Percentiles rank a stretch among this genome's conserved stretches.
Conservation (phyloP, 2,113 vertebrate genomes). For the Indicator maculatus region DNA sequence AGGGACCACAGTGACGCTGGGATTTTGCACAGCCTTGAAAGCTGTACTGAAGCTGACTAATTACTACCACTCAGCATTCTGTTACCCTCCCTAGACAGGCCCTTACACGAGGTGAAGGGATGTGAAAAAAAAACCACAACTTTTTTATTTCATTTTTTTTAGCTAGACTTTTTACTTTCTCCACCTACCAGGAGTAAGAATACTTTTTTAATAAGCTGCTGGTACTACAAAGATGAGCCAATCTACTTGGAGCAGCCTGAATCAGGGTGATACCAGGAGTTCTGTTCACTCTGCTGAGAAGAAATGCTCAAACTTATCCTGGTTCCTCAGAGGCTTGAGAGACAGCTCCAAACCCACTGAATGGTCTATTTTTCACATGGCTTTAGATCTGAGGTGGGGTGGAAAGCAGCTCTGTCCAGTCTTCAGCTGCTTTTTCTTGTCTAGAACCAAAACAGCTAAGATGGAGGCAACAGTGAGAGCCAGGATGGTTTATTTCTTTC, state of each 20-base stretch:
- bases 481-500: background rate
- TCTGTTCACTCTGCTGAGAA: background rate
- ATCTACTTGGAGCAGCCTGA: background rate
- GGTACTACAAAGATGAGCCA: constrained; percentile 23
- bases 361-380: background rate
- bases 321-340: background rate
- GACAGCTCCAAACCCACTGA: background rate
- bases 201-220: background rate
- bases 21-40: background rate
- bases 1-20: background rate
- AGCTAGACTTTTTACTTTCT: background rate
- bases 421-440: background rate
- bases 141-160: background rate
- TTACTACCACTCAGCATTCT: background rate
- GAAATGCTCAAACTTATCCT: background rate
- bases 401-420: background rate
- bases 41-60: background rate
- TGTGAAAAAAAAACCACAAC: background rate
- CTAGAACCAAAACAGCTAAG: background rate
- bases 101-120: background rate
- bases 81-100: background rate
- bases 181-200: background rate
- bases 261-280: background rate
- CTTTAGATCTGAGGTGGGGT: background rate
- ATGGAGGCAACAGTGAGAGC: background rate